Conservation (phyloP, 2,113 vertebrate genomes). For the Jacana jacana region DNA sequence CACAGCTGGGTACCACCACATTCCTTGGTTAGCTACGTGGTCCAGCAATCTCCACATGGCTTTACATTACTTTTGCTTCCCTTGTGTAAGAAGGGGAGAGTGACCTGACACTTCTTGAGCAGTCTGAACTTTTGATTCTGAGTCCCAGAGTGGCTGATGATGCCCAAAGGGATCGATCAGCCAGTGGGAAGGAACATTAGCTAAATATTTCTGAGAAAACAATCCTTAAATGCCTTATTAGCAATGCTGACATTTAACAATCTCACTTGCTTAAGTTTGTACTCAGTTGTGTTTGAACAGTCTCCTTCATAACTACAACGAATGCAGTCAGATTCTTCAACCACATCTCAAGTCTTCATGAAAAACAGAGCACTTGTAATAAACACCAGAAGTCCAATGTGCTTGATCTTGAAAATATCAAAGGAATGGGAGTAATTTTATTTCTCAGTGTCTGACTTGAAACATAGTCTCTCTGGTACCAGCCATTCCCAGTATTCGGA, state of each 20-base stretch:
- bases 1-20: background rate
- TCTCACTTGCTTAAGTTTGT: background rate
- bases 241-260: background rate
- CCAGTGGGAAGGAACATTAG: background rate
- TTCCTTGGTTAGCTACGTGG: background rate
- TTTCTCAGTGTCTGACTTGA: background rate
- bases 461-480: background rate
- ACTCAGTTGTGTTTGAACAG: background rate
- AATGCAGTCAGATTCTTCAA: background rate
- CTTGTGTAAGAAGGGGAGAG: background rate
- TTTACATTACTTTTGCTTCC: background rate
- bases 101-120: background rate
- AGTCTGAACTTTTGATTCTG: background rate
- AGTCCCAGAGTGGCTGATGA: background rate
- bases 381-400: background rate
- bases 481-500: background rate
- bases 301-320: background rate
- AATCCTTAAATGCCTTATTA: background rate
- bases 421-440: background rate
- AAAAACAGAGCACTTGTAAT: background rate
- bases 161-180: background rate
- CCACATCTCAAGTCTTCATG: background rate
- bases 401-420: background rate
- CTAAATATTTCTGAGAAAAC: conserved; percentile 1
- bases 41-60: background rate